A percentile compares a stretch with the other conserved stretches of the same genome.
Conservation (phyloP, 1,140 invertebrate genomes). For the Centruroides vittatus region DNA sequence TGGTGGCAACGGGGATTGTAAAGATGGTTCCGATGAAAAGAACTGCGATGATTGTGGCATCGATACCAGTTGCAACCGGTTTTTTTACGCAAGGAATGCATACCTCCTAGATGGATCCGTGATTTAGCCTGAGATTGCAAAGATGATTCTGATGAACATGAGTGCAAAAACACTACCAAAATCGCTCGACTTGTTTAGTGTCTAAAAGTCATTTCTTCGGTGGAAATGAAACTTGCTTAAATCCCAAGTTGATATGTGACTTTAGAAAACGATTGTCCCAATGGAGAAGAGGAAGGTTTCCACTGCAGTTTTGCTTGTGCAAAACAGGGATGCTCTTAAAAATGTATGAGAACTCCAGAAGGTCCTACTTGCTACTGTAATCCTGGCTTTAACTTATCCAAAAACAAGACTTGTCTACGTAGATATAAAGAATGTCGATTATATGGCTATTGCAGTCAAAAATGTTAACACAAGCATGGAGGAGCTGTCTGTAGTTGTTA, state of each 20-base stretch:
- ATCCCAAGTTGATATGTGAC: conserved; percentile 38
- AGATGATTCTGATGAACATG: conserved; percentile 30
- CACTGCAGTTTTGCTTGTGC: conserved; percentile 30
- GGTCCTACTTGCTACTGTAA: conserved; percentile 34
- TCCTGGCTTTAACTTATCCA: conserved; percentile 30
- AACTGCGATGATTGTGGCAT: conserved; percentile 29
- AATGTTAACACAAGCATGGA: conserved; percentile 65
- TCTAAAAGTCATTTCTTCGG: conserved; percentile 29
- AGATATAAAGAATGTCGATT: conserved; percentile 24
- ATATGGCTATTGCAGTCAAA: conserved; percentile 53
- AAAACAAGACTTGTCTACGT: conserved; percentile 28
- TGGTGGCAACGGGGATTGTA: conserved; percentile 28
- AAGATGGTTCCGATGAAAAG: conserved; percentile 29
- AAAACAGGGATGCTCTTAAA: conserved; percentile 30
- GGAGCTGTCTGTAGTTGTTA: conserved; percentile 66
- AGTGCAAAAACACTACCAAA: conserved; percentile 21
- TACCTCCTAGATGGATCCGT: conserved; percentile 79
- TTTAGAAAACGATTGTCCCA: conserved; percentile 41
- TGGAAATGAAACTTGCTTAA: conserved; percentile 42
- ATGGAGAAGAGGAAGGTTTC: conserved; percentile 48
- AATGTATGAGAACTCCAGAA: conserved; percentile 30
- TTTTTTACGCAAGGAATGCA: conserved; percentile 52
- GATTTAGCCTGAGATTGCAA: conserved; percentile 43
- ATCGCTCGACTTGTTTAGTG: neutral
- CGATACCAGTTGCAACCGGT: neutral